These are phyloP conservation scores for Smithornis capensis DNA, from an alignment of 2,113 vertebrate species.

Conservation along the genomic window DNA sequence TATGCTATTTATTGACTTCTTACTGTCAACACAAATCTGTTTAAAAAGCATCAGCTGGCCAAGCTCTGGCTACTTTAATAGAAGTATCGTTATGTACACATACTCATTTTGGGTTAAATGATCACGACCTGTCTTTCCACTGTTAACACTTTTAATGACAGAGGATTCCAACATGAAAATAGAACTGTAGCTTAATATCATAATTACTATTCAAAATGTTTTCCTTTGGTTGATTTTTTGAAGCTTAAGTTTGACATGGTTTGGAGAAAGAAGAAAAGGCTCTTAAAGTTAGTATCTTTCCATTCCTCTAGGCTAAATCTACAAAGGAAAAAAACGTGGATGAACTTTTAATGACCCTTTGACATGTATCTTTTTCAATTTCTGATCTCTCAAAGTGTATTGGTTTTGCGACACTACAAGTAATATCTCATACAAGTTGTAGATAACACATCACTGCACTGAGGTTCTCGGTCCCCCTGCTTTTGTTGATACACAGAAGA, in stretches of 20 bases:
- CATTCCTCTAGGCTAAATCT: not conserved
- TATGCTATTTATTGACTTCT: not conserved
- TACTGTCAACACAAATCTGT: not conserved
- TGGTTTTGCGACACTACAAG: not conserved
- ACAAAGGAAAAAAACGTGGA: not conserved
- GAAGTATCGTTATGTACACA: fast-evolving
- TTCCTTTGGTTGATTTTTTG: fast-evolving
- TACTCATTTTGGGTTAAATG: not conserved
- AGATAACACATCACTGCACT: not conserved
- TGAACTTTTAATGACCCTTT: not conserved
- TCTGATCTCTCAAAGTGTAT: not conserved
- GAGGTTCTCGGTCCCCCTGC: not conserved
- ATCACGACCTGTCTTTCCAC: not conserved
- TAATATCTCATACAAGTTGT: not conserved
- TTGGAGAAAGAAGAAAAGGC: not conserved
- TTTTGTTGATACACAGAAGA: not conserved
- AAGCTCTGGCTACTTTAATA: no score
- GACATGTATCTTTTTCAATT: not conserved
- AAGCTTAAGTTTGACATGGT: not conserved
- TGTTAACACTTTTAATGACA: not conserved
- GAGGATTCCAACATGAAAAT: not conserved
- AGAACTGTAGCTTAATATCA: not conserved
- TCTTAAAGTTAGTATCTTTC: not conserved
- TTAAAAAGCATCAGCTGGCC: not conserved
- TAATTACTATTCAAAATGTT: not conserved